Conservation (phyloP, 2,113 vertebrate species). For the Mobula hypostoma region DNA sequence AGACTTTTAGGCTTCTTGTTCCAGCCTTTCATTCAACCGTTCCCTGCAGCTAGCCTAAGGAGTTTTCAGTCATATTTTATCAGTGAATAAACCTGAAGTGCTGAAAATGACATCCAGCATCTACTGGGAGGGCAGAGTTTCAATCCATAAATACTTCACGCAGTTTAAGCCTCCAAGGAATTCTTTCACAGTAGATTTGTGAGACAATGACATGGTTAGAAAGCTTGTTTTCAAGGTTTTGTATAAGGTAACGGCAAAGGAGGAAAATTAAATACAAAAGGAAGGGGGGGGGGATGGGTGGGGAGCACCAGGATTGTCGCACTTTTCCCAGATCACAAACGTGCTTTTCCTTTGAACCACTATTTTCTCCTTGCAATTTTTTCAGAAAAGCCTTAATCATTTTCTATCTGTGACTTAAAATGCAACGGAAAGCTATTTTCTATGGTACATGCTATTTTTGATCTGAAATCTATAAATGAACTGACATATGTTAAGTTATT, state of each 20-base stretch:
- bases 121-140: conserved; percentile 37
- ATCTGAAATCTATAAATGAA: neutral
- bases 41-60: conserved; percentile 27
- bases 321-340: neutral
- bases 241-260: conserved; percentile 8
- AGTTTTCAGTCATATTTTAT: conserved; percentile 33
- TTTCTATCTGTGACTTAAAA: neutral
- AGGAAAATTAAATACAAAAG: conserved; percentile 25
- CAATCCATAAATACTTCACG: conserved; percentile 38
- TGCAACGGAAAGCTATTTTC: neutral
- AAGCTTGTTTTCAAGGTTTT: conserved; percentile 33
- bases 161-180: conserved; percentile 35
- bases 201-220: conserved; percentile 29
- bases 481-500: neutral
- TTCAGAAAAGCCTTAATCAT: neutral
- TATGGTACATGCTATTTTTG: neutral
- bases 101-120: conserved; percentile 35
- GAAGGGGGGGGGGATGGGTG: neutral
- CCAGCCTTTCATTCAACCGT: conserved; percentile 24
- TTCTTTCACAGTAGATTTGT: conserved; percentile 38
- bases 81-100: conserved; percentile 33
- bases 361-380: neutral
- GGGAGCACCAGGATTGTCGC: neutral
- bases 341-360: neutral
- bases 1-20: conserved; percentile 33